These are phyloP conservation scores for Alligator mississippiensis DNA, from an alignment of 2,113 vertebrate species.

Conservation along the genomic window DNA sequence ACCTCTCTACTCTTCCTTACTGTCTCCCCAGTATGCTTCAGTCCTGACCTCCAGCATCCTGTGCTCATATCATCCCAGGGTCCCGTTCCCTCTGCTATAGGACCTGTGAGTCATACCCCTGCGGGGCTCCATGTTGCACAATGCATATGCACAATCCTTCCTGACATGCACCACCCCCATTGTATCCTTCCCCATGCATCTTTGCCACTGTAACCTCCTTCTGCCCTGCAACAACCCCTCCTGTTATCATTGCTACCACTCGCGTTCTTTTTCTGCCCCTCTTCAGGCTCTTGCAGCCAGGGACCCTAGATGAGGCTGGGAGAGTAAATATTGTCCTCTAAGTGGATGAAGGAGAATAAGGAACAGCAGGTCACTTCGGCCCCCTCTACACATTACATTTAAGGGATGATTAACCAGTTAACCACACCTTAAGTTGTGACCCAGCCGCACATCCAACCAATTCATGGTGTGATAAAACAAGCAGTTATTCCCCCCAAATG, in stretches of 20 bases:
- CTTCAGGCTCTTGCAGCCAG: neutral
- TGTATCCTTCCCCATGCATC: neutral
- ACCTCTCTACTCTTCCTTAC: neutral
- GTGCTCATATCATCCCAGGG: neutral
- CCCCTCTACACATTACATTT: no score
- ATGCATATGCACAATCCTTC: neutral
- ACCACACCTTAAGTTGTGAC: no score
- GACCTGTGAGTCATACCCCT: no score
- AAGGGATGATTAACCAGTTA: no score
- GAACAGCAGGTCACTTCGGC: no score
- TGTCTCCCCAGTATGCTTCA: neutral
- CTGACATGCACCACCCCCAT: neutral
- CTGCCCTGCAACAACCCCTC: neutral
- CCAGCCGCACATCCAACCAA: no score
- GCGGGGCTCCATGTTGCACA: neutral
- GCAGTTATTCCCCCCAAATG: no score
- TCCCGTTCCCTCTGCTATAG: neutral
- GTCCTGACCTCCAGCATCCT: neutral
- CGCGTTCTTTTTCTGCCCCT: neutral
- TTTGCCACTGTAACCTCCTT: neutral
- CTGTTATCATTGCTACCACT: neutral
- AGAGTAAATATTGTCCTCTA: neutral
- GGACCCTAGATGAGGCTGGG: neutral
- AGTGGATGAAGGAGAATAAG: neutral
- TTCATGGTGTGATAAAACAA: no score